Percentiles rank a stretch among this genome's conserved stretches.
Evolutionary conservation across 2,888 invertebrate genomes (phyloP).

Genomic region (Gymnocheta viridis): DNA sequence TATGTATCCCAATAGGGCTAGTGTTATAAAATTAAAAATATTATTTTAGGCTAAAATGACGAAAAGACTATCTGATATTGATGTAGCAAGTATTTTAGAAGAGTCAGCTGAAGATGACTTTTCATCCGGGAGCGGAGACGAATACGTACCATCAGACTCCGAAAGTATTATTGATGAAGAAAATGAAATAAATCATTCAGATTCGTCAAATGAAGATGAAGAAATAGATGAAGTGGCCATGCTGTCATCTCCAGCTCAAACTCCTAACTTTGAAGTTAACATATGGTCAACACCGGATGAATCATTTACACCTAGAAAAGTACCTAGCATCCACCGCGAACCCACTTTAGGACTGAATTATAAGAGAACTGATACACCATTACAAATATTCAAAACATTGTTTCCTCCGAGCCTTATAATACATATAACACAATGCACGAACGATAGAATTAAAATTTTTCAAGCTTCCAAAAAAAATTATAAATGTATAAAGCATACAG

Average conservation of each 20-base stretch:
- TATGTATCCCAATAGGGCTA: not conserved
- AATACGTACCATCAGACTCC: conserved; percentile 21
- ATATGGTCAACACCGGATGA: conserved; percentile 15
- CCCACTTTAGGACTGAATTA: not conserved
- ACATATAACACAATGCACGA: conserved; percentile 44
- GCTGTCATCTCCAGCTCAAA: conserved; percentile 10
- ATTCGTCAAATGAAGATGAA: conserved; percentile 18
- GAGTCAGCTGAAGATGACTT: conserved; percentile 23
- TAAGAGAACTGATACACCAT: conserved; percentile 11
- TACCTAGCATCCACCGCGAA: conserved; percentile 7
- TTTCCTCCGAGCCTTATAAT: conserved; percentile 42
- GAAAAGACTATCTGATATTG: conserved; percentile 13
- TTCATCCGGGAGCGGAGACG: conserved; percentile 28
- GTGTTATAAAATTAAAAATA: not conserved
- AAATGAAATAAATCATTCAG: conserved; percentile 29
- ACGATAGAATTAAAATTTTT: conserved; percentile 43
- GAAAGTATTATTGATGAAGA: conserved; percentile 26
- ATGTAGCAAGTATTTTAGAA: conserved; percentile 19
- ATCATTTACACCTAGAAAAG: conserved; percentile 22
- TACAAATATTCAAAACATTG: conserved; percentile 35
- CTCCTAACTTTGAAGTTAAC: conserved; percentile 8
- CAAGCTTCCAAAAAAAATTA: conserved; percentile 13
- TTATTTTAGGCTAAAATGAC: conserved; percentile 25
- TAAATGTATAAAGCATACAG: conserved; percentile 11
- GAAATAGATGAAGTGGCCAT: conserved; percentile 25